Conservation (phyloP, 1,140 invertebrate genomes). For the Lamellibrachia luymesi region DNA sequence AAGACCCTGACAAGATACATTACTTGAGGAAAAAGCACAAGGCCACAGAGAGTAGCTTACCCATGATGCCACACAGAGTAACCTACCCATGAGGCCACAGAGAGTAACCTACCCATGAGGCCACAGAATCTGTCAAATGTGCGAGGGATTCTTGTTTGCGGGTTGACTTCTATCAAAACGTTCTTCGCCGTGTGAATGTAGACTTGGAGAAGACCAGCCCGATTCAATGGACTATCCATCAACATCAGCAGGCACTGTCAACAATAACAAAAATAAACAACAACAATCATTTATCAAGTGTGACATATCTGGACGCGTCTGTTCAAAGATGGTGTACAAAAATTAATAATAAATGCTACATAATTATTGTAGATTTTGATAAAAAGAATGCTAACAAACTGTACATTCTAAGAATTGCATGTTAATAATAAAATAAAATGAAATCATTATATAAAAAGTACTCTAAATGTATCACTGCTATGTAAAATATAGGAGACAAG, state of each 20-base stretch:
- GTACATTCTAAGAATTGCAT: no score
- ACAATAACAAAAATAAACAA: slow-evolving; percentile 21
- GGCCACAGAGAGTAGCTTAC: no score
- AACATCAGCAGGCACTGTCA: slow-evolving; percentile 84
- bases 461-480: no score
- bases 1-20: no score
- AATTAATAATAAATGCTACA: neutral
- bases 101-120: slow-evolving; percentile 77
- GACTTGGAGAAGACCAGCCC: slow-evolving; percentile 77
- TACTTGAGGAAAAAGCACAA: no score
- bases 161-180: slow-evolving; percentile 97
- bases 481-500: no score
- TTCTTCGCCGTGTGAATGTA: slow-evolving; percentile 95
- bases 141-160: slow-evolving; percentile 95
- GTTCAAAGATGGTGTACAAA: neutral
- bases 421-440: no score
- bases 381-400: no score
- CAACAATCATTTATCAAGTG: neutral
- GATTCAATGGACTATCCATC: slow-evolving; percentile 91
- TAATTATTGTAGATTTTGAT: no score
- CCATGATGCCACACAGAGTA: no score
- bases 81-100: neutral
- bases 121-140: slow-evolving; percentile 98
- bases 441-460: no score
- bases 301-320: neutral